phyloP scores from a whole-genome alignment of 2,113 vertebrate genomes.

The Otocyon megalotis region DNA sequence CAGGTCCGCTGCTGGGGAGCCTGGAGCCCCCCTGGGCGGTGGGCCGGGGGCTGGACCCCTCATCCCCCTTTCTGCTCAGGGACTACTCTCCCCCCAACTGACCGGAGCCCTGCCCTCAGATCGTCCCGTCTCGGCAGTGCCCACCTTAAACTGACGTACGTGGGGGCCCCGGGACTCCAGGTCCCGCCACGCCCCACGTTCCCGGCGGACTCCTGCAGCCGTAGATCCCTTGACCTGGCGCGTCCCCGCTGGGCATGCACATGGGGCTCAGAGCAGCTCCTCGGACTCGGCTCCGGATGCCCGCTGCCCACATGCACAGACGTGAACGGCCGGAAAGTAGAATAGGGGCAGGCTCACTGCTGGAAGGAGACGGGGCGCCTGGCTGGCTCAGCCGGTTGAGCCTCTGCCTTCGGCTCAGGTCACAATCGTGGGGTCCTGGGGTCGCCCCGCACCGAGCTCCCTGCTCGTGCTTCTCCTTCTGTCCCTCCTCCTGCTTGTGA shows the following conservation, averaged over 20 bases:
- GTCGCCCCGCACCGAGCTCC: not conserved
- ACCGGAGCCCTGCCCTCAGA: not conserved
- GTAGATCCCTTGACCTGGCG: not conserved
- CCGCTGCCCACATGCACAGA: not conserved
- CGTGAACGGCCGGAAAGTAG: not conserved
- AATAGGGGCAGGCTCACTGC: not conserved
- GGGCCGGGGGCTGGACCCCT: not conserved
- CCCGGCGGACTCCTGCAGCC: not conserved
- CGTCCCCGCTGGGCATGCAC: no score
- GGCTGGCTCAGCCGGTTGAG: not conserved
- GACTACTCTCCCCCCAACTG: not conserved
- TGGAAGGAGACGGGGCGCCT: not conserved
- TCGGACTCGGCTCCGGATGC: not conserved
- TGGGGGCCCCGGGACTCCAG: not conserved
- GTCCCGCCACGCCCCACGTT: not conserved
- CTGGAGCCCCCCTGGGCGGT: not conserved
- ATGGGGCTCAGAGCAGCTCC: no score
- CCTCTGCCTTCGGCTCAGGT: not conserved
- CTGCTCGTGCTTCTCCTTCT: not conserved
- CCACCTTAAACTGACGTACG: not conserved
- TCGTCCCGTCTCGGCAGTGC: not conserved
- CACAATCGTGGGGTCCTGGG: not conserved
- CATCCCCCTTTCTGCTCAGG: not conserved
- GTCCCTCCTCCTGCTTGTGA: not conserved
- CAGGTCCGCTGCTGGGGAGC: fast-evolving